phyloP scores from a whole-genome alignment of 2,113 vertebrate species.

The Bagarius yarrelli region DNA sequence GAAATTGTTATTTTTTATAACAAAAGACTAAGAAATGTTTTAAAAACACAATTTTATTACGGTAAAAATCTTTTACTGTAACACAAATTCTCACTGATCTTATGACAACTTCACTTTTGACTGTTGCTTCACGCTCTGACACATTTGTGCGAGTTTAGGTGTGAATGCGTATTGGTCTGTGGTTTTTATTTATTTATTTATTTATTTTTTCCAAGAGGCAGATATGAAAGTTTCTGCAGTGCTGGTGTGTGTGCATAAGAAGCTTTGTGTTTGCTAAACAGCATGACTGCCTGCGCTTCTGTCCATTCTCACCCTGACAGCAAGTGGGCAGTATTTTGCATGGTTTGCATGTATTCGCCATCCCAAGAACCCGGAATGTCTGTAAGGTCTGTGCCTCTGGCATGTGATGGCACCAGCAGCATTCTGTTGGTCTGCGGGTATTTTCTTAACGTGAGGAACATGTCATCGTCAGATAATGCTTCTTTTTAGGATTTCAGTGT shows the following conservation, averaged over 20 bases:
- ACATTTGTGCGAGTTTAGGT: not conserved
- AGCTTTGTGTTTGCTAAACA: not conserved
- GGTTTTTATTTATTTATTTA: not conserved
- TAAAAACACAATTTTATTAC: too few species aligned
- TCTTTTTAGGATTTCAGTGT: not conserved
- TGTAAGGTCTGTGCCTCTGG: not conserved
- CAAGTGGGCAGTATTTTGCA: conserved; percentile 20
- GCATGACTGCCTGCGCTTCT: not conserved
- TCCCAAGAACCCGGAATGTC: not conserved
- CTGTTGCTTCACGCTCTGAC: not conserved
- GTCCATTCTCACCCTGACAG: not conserved
- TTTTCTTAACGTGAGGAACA: not conserved
- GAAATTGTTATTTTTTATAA: too few species aligned
- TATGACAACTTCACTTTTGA: not conserved
- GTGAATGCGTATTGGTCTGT: not conserved
- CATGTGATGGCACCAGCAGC: not conserved
- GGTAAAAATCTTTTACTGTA: too few species aligned
- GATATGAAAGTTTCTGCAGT: not conserved
- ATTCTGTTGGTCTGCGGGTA: not conserved
- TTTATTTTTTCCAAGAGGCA: not conserved
- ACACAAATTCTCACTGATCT: too few species aligned
- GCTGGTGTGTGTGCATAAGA: not conserved
- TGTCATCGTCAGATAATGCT: not conserved
- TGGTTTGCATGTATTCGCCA: conserved; percentile 12
- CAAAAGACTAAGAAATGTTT: too few species aligned